Base-by-base conservation (phyloP, 1,140 invertebrate species). In the Tetragnatha versicolor region DNA sequence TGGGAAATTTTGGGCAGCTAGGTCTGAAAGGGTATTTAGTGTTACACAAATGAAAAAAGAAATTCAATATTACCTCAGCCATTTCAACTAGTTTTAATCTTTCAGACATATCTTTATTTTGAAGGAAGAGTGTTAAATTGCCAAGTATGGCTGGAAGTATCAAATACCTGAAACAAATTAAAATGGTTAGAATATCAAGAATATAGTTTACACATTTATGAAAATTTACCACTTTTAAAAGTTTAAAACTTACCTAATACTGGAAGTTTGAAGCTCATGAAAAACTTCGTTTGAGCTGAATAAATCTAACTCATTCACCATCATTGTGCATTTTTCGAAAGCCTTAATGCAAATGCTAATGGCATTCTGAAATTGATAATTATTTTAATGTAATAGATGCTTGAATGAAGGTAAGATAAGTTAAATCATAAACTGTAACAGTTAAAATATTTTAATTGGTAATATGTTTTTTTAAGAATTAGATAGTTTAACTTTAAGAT, bases 201-300 rank as follows among this genome's bases (percentile, higher is more conserved):
- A n/a, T n/a, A n/a, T n/a, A n/a, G n/a, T 49, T 70, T 51, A 29
- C 31, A 27, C 14, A 25, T 37, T 42, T 2, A 65, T 31, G 17
- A 61, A 29, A 25, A 14, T 25, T 37, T 20, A 73, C 10, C 2
- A 31, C n/a, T 47, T 61, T 27, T 20, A 61, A 27, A 27, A 27
- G 17, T 25, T 27, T 31, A 47, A 47, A 47, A 47, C 12, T 47
- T 83, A 88, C 83, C 93, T 94, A 2, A 98, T 84, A 83, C 95
- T 91, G 80, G 91, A 90, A 14, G 94, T 95, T 0, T 93, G 86
- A 12, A 98, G 84, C 87, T 98, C 96, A 65, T 96, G 93, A 49
- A 95, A 88, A 29, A 87, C 88, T 89, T 98, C 96, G 87, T 98
- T 98, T 35, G 85, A 85, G 85, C 94, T 96, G 83, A 97, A 98